Conservation (phyloP, 2,113 vertebrate genomes). For the Tetraodon nigroviridis region DNA sequence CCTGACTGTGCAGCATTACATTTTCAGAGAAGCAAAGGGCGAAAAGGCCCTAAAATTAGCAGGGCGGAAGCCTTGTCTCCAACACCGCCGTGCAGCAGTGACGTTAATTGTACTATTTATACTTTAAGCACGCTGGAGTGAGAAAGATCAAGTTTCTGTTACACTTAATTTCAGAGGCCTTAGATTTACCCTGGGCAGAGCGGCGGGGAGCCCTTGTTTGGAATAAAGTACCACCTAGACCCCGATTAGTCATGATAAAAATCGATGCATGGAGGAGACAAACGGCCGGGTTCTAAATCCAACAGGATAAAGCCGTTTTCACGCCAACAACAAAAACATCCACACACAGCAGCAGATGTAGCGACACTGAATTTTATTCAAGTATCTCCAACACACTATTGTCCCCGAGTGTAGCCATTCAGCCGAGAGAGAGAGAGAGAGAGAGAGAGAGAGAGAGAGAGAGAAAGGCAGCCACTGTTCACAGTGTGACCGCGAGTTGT, state of each 20-base stretch:
- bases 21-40: constrained; percentile 57
- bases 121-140: constrained; percentile 52
- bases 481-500: constrained; percentile 47
- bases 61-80: constrained; percentile 57
- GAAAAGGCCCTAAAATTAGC: constrained; percentile 72
- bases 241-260: background rate
- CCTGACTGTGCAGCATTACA: constrained; percentile 53
- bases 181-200: constrained; percentile 20
- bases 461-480: constrained; percentile 53
- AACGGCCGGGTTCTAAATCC: background rate
- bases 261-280: background rate
- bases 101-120: constrained; percentile 75
- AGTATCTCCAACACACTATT: constrained; percentile 63
- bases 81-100: constrained; percentile 59
- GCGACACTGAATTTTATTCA: constrained; percentile 77
- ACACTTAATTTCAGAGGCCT: constrained; percentile 48
- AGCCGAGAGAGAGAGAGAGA: constrained; percentile 54
- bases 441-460: constrained; percentile 58
- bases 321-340: background rate
- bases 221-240: background rate
- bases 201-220: constrained; percentile 18
- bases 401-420: constrained; percentile 62
- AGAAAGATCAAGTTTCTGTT: constrained; percentile 71
- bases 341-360: constrained; percentile 14
- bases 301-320: background rate